Evolutionary conservation across 1,140 invertebrate genomes (phyloP).

Genomic region (Vanessa tameamea): DNA sequence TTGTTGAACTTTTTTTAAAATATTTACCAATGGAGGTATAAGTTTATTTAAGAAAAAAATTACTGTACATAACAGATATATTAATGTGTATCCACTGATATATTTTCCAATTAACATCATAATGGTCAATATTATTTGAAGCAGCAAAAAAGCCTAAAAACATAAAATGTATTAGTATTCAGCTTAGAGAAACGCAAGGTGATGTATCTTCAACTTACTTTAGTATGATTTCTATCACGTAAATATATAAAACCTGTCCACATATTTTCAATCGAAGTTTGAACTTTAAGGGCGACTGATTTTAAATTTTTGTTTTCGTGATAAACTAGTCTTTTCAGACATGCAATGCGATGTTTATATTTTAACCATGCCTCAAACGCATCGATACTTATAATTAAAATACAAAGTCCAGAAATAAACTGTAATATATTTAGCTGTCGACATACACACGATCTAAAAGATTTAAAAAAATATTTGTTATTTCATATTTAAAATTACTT

Average conservation of each 20-base stretch:
- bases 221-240: constrained; percentile 69
- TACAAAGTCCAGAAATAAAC: constrained; percentile 52
- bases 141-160: constrained; percentile 70
- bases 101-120: constrained; percentile 62
- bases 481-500: constrained; percentile 2
- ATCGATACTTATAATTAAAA: constrained; percentile 54
- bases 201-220: constrained; percentile 50
- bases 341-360: constrained; percentile 70
- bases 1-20: constrained; percentile 61
- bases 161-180: background rate
- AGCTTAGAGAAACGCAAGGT: background rate
- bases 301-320: constrained; percentile 53
- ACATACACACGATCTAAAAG: constrained; percentile 61
- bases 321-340: constrained; percentile 58
- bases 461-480: constrained; percentile 7
- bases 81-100: constrained; percentile 62
- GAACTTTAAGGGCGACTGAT: constrained; percentile 39
- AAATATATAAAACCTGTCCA: constrained; percentile 57
- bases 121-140: constrained; percentile 59
- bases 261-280: constrained; percentile 49
- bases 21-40: constrained; percentile 50
- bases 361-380: constrained; percentile 73
- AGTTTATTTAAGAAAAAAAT: constrained; percentile 56
- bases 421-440: constrained; percentile 60
- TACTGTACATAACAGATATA: constrained; percentile 56